Evolutionary conservation across 35 echinoderm and acorn worm genomes (phyloP), one percentile per base, ranked within the genome.

Genomic region (Nesometra sesokonis): DNA sequence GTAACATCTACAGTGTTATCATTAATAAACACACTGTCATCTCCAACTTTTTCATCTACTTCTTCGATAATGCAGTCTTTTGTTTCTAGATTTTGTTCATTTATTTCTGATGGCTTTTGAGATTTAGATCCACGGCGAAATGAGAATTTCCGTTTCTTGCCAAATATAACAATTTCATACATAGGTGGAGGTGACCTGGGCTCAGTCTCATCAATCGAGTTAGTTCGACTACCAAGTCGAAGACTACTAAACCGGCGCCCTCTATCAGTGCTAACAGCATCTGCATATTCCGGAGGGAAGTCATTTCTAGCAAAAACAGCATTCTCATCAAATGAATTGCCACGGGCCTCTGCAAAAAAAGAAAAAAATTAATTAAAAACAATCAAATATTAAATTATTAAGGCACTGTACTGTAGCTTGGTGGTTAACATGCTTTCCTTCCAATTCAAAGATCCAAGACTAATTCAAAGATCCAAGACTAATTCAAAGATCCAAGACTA

Each of bases 121-220:
- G 52, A 67, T 27, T 67, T 67, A 13, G 52, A 67, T 67, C 52
- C 52, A 67, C 52, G 52, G 9, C 52, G 52, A 19, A 67, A 67
- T 13, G 52, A 67, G 52, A 67, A 67, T 27, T 27, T 67, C 52
- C 52, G 8, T 27, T 67, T 67, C 23, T 67, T 67, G 21, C 52
- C 52, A 67, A 67, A 67, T 67, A 67, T 67, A 67, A 67, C 52
- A 67, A 67, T 67, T 67, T 67, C 52, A 67, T 67, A 67, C 52
- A 67, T 67, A 67, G 52, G 52, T 2, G 52, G 52, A 2, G 52
- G 52, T 3, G 52, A 67, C 23, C 52, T 67, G 7, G 52, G 52
- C 21, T 67, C 52, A 19, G 9, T 27, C 52, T 67, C 52, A 67
- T 67, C 52, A 27, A 67, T 67, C 21, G 52, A 67, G 52, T 67